phyloP scores from a whole-genome alignment of 2,888 invertebrate genomes.

The Drosophila nr. perissopoda region DNA sequence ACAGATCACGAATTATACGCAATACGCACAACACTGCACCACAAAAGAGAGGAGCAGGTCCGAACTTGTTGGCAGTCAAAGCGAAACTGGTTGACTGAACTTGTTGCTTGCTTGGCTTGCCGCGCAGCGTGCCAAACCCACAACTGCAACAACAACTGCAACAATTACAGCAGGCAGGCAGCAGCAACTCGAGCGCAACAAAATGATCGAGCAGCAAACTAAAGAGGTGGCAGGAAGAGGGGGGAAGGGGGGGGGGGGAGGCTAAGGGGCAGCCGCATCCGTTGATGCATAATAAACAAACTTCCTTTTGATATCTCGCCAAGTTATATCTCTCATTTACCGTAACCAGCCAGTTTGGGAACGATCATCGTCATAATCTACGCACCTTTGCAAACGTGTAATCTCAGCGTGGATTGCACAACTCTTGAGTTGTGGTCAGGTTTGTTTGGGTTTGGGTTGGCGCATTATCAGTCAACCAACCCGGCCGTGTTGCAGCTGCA shows the following conservation, averaged over 20 bases:
- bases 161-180: background rate
- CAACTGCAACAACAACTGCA: constrained; percentile 22
- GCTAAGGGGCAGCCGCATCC: background rate
- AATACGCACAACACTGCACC: background rate
- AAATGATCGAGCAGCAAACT: constrained; percentile 44
- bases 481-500: background rate
- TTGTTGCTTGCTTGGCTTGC: constrained; percentile 42
- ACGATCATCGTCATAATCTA: constrained; percentile 15
- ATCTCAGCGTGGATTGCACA: constrained; percentile 50
- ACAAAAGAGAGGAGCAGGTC: constrained; percentile 13
- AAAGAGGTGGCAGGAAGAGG: background rate
- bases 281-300: background rate
- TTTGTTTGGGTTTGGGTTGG: background rate
- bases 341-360: background rate
- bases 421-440: constrained; percentile 20
- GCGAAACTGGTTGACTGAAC: constrained; percentile 75
- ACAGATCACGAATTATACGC: constrained; percentile 9
- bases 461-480: constrained; percentile 43
- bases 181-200: constrained; percentile 70
- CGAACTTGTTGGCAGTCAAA: constrained; percentile 69
- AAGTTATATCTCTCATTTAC: constrained; percentile 5
- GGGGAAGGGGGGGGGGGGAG: background rate
- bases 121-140: constrained; percentile 42
- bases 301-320: constrained; percentile 17
- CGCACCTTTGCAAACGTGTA: constrained; percentile 56